Evolutionary conservation across 1,140 invertebrate genomes (phyloP).

Genomic region (Phortica variegata): DNA sequence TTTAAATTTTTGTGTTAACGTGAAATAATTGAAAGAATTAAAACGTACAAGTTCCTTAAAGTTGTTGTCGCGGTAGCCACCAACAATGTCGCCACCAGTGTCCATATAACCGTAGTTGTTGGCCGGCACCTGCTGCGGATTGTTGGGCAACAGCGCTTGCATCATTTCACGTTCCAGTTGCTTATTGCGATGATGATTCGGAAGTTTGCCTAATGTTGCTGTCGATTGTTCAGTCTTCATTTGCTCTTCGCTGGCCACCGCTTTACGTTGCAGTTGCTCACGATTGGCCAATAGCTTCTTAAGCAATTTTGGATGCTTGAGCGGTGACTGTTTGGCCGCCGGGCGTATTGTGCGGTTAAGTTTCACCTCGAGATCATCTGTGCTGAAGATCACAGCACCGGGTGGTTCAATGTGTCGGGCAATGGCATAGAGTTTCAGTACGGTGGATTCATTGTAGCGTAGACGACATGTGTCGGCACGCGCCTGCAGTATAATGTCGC

Average conservation of each 20-base stretch:
- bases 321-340: conserved; percentile 38
- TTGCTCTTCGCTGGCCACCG: conserved; percentile 21
- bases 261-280: conserved; percentile 38
- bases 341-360: conserved; percentile 47
- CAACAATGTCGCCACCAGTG: conserved; percentile 1
- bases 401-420: conserved; percentile 69
- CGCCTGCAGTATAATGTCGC: conserved; percentile 65
- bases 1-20: too few relatives aligned
- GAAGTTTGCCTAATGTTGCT: conserved; percentile 7
- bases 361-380: conserved; percentile 56
- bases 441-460: conserved; percentile 69
- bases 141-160: conserved; percentile 34
- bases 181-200: conserved; percentile 25
- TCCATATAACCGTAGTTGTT: neutral
- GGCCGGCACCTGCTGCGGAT: neutral
- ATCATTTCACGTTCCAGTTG: conserved; percentile 25
- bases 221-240: conserved; percentile 4
- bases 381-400: conserved; percentile 70
- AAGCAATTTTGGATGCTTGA: conserved; percentile 54
- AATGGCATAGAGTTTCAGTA: conserved; percentile 70
- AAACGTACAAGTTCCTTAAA: conserved; percentile 39
- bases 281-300: conserved; percentile 49
- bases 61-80: too few relatives aligned
- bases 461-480: conserved; percentile 71
- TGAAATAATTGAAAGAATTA: too few relatives aligned